Evolutionary conservation across 2,888 invertebrate genomes (phyloP).

Genomic region (Agrotis puta): DNA sequence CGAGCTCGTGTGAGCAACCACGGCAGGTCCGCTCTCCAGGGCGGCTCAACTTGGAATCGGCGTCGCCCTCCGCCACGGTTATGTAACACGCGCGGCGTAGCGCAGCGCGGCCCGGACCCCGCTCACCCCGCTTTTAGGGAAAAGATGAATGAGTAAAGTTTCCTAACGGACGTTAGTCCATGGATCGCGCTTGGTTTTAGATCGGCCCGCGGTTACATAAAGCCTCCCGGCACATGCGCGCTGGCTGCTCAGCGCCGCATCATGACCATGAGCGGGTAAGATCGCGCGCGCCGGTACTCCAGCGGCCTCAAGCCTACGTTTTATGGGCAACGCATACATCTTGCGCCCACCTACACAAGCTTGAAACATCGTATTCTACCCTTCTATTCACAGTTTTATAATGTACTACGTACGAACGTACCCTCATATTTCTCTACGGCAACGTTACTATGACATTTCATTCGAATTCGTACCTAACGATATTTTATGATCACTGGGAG

Average conservation of each 20-base stretch:
- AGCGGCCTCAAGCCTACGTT: constrained; percentile 23
- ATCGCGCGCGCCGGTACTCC: constrained; percentile 71
- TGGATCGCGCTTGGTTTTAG: constrained; percentile 83
- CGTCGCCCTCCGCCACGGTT: constrained; percentile 78
- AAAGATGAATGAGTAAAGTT: constrained; percentile 90
- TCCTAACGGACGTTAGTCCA: constrained; percentile 87
- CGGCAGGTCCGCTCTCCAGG: constrained; percentile 76
- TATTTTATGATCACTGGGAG: constrained; percentile 41
- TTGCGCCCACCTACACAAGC: constrained; percentile 31
- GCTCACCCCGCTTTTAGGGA: constrained; percentile 85
- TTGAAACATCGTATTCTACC: constrained; percentile 9
- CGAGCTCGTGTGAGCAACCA: constrained; percentile 59
- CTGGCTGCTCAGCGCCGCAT: constrained; percentile 55
- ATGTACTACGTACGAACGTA: constrained; percentile 26
- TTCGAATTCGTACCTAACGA: constrained; percentile 52
- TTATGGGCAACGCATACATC: constrained; percentile 34
- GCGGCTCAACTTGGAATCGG: constrained; percentile 80
- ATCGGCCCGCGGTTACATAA: constrained; percentile 85
- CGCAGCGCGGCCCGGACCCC: constrained; percentile 82
- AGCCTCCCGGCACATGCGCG: constrained; percentile 81
- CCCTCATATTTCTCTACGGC: constrained; percentile 48
- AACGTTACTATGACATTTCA: constrained; percentile 46
- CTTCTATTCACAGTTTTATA: constrained; percentile 34
- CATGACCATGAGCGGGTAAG: constrained; percentile 49
- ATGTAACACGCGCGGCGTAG: constrained; percentile 85